Evolutionary conservation across 2,797 vertebrate species (phyloP).

Genomic region (Aphelocoma californica): DNA sequence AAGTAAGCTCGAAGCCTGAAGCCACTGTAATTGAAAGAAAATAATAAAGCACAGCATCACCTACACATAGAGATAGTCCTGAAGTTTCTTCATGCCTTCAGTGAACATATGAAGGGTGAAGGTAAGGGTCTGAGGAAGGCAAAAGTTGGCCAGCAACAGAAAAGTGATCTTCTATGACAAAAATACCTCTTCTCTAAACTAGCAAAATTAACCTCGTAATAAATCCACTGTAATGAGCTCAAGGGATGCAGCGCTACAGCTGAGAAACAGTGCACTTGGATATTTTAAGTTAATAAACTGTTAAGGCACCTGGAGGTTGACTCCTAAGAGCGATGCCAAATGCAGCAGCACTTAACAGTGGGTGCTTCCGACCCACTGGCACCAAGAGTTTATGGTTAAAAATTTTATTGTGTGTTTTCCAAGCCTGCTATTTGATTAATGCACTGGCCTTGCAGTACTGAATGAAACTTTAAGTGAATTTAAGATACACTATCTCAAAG

Average conservation of each 20-base stretch:
- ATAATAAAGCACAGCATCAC: background rate
- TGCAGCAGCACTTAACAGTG: constrained; percentile 17
- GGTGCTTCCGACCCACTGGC: background rate
- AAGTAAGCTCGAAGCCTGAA: background rate
- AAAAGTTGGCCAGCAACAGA: background rate
- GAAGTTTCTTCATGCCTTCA: background rate
- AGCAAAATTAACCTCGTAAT: background rate
- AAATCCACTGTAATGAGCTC: background rate
- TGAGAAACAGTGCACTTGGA: background rate
- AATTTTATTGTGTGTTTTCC: constrained; percentile 25
- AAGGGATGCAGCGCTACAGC: background rate
- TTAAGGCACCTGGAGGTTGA: background rate
- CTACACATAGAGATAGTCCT: background rate
- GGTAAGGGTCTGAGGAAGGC: background rate
- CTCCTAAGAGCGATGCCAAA: background rate
- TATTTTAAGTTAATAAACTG: background rate
- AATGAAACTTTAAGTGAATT: constrained; percentile 22
- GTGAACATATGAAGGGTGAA: background rate
- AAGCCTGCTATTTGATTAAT: constrained; percentile 27
- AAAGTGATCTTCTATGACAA: background rate
- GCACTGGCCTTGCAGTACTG: background rate
- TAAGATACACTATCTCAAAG: background rate
- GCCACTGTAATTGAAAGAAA: background rate
- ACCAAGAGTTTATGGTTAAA: constrained; percentile 3
- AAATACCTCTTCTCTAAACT: background rate